These are phyloP conservation scores for Eulemur mongoz DNA, from an alignment of 2,797 vertebrate species.

Conservation along the genomic window DNA sequence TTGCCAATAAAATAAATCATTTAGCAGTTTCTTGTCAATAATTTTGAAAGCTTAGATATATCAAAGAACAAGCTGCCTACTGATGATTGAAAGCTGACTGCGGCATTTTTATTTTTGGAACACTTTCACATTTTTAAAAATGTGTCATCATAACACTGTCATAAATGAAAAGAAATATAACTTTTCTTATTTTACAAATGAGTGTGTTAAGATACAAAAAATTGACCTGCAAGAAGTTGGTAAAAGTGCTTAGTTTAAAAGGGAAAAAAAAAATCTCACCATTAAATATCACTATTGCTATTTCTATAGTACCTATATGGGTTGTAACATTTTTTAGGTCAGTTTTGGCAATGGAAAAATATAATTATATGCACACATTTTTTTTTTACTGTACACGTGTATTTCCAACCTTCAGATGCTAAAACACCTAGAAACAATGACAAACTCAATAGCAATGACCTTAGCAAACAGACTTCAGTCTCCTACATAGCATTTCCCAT, in stretches of 20 bases:
- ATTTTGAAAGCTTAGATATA: constrained; percentile 23
- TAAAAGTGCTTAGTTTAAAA: neutral
- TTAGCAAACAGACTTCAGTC: neutral
- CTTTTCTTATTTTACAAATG: neutral
- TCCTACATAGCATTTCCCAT: neutral
- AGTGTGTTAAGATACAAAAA: neutral
- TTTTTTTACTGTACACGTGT: neutral
- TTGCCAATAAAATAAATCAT: constrained; percentile 9
- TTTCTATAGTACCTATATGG: neutral
- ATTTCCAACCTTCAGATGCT: neutral
- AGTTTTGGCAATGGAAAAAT: neutral
- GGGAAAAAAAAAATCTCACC: neutral
- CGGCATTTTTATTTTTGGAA: constrained; percentile 15
- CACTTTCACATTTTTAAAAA: neutral
- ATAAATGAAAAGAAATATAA: neutral
- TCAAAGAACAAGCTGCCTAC: neutral
- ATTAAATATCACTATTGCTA: neutral
- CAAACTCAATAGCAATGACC: neutral
- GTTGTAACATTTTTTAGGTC: neutral
- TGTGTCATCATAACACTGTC: neutral
- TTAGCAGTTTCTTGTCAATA: constrained; percentile 14
- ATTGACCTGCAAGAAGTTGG: neutral
- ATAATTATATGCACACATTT: neutral
- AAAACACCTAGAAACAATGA: neutral
- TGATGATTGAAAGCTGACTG: neutral